A percentile compares a stretch with the other conserved stretches of the same genome.
Conservation (phyloP, 1,140 invertebrate genomes). For the honey bee (Apis mellifera) region DNA sequence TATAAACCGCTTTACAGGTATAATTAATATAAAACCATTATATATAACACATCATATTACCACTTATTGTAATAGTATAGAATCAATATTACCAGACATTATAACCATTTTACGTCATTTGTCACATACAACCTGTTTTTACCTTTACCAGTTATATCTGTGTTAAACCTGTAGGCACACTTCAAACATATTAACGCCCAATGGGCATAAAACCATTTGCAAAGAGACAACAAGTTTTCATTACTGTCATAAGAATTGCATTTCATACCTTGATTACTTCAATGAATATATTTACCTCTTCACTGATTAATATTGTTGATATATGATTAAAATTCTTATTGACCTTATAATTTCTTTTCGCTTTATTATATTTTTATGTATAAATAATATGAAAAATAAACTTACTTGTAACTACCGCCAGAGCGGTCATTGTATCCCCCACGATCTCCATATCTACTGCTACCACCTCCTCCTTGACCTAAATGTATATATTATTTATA, state of each 20-base stretch:
- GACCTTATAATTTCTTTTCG: constrained; percentile 46
- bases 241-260: constrained; percentile 62
- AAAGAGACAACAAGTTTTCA: constrained; percentile 71
- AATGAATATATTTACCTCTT: constrained; percentile 50
- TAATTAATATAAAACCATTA: constrained; percentile 53
- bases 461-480: constrained; percentile 71
- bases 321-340: constrained; percentile 37
- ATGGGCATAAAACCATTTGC: constrained; percentile 73
- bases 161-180: constrained; percentile 82
- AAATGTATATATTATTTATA: neutral
- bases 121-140: constrained; percentile 80
- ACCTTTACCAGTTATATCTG: constrained; percentile 79
- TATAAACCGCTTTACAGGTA: constrained; percentile 53
- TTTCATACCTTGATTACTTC: constrained; percentile 70
- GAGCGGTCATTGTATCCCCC: constrained; percentile 81
- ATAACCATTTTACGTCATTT: constrained; percentile 77
- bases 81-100: constrained; percentile 63
- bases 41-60: constrained; percentile 24
- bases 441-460: constrained; percentile 80
- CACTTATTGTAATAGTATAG: constrained; percentile 34
- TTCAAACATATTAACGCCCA: constrained; percentile 81
- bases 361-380: constrained; percentile 52
- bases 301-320: constrained; percentile 34
- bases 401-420: constrained; percentile 79
- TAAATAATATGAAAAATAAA: constrained; percentile 61